Evolutionary conservation across 2,113 vertebrate genomes (phyloP), one percentile per base, ranked within the genome.

Genomic region (Coptodon bakossiorum): DNA sequence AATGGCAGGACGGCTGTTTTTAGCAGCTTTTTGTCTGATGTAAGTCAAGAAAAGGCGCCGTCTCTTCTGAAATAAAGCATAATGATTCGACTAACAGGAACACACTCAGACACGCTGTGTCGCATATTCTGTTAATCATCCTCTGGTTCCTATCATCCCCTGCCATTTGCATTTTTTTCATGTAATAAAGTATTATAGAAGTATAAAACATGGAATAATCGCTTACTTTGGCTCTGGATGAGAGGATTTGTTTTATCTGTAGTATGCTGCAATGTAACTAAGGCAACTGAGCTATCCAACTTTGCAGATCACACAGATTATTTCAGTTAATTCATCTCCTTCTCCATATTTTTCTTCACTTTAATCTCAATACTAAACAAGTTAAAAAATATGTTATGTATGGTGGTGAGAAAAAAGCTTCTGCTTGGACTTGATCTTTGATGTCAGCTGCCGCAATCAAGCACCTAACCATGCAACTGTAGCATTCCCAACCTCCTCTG

Each of bases 101-200:
- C 84, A 90, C 66, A 63, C 38, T 34, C 31, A 78, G 45, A 83
- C 24, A 48, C 82, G 63, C 88, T 90, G 83, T 80, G 59, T 90
- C 88, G 82, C 66, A 88, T 43, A 29, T 82, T 88, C 76, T 59
- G 19, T 34, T 92, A 87, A 90, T 90, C 61, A 78, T 66, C 43
- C 31, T 82, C 36, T 80, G 56, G 7, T 66, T 88, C 81, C 34
- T 54, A 81, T 82, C 73, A 84, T 79, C 27, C 80, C 27, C 56
- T 68, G 40, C 40, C 56, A 57, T 88, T 90, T 88, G 38, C 54
- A 54, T 43, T 81, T 10, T 40, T 52, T 78, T 52, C 19, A 40
- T 85, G 71, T 87, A 82, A 76, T 53, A 22, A 61, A 54, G 71
- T 13, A 31, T 24, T 83, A 27, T 52, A 9, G 36, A 22, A 76